phyloP scores from a whole-genome alignment of 2,113 vertebrate genomes.

The Scartelaos histophorus region DNA sequence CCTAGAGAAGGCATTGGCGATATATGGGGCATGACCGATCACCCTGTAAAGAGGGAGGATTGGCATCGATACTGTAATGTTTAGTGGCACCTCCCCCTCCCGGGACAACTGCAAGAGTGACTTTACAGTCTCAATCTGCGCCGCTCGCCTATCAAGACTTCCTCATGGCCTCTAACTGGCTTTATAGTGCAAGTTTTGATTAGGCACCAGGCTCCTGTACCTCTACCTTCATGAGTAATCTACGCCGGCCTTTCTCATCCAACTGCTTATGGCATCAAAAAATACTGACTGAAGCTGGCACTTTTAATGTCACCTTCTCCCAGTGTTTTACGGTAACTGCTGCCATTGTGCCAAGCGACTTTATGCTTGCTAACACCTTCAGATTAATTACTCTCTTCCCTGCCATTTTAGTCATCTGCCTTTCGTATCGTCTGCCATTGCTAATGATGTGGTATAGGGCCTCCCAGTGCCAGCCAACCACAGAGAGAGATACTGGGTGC shows the following conservation, averaged over 20 bases:
- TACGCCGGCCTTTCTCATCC: conserved; percentile 38
- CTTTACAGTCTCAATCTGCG: conserved; percentile 74
- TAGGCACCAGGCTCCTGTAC: conserved; percentile 44
- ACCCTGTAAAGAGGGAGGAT: conserved; percentile 61
- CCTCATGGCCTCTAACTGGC: conserved; percentile 53
- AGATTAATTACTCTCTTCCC: conserved; percentile 63
- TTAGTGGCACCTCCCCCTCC: conserved; percentile 58
- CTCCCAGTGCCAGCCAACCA: conserved; percentile 64
- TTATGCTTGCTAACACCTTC: conserved; percentile 61
- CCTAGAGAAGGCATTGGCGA: conserved; percentile 54
- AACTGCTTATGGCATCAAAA: conserved; percentile 61
- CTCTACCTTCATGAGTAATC: conserved; percentile 36
- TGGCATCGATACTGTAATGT: conserved; percentile 61
- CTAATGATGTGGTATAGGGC: conserved; percentile 65
- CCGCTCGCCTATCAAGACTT: conserved; percentile 55
- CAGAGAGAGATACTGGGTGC: conserved; percentile 48
- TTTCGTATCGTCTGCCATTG: conserved; percentile 64
- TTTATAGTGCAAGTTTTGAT: conserved; percentile 63
- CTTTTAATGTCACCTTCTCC: conserved; percentile 52
- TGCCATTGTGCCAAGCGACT: conserved; percentile 48
- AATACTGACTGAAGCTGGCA: conserved; percentile 39
- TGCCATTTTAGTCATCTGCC: conserved; percentile 58
- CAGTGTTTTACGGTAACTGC: conserved; percentile 43
- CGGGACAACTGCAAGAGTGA: conserved; percentile 35
- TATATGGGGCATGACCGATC: conserved; percentile 73